phyloP scores from a whole-genome alignment of 2,888 invertebrate species.

The Caenorhabditis sp. region DNA sequence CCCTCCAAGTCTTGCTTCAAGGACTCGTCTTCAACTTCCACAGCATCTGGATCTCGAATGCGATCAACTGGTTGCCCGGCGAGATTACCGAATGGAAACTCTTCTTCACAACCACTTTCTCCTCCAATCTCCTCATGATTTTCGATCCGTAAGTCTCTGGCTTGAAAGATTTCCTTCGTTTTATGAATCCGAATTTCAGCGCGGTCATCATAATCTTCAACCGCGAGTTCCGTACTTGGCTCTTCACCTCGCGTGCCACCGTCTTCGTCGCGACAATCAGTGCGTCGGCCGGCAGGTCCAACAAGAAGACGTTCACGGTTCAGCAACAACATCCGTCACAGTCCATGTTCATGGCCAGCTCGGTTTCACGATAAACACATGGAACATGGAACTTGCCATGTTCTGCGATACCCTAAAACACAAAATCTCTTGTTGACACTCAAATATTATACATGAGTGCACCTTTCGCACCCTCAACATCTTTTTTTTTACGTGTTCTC shows the following conservation, averaged over 20 bases:
- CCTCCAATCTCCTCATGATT: conserved; percentile 15
- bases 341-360: too few species aligned
- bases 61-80: neutral
- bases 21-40: conserved; percentile 20
- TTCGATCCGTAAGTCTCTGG: conserved; percentile 29
- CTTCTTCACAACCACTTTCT: conserved; percentile 7
- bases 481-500: too few species aligned
- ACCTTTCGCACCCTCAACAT: too few species aligned
- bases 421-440: too few species aligned
- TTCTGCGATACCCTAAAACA: too few species aligned
- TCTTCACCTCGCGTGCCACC: conserved; percentile 5
- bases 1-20: conserved; percentile 9
- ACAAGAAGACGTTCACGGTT: too few species aligned
- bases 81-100: conserved; percentile 2
- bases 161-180: too few species aligned
- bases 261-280: conserved; percentile 7
- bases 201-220: conserved; percentile 16
- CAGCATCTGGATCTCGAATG: conserved; percentile 10
- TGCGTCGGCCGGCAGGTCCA: neutral
- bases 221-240: conserved; percentile 10
- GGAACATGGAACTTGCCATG: too few species aligned
- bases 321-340: too few species aligned
- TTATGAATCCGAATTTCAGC: conserved; percentile 4
- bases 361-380: too few species aligned
- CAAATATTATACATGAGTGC: too few species aligned